Conservation (phyloP, 2,113 vertebrate species). For the Emydocephalus ijimae region DNA sequence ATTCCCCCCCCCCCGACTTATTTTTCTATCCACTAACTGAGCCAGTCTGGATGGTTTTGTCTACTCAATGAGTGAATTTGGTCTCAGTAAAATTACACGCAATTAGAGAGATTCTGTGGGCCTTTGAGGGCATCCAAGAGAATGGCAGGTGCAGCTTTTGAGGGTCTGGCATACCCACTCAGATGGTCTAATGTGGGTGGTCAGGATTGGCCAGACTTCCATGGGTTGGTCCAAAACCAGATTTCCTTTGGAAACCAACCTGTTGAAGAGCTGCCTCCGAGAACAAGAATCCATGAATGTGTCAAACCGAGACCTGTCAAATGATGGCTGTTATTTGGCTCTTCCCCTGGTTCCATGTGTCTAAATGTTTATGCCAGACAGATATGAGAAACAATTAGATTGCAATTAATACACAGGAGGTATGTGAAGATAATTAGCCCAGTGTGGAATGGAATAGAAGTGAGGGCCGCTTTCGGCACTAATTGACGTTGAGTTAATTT, state of each 20-base stretch:
- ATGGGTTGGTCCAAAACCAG: not conserved
- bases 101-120: no score
- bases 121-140: not conserved
- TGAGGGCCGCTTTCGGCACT: constrained; percentile 44
- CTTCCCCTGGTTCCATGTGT: constrained; percentile 4
- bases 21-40: not conserved
- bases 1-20: no score
- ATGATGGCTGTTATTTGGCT: not conserved
- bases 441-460: constrained; percentile 47
- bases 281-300: not conserved
- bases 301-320: not conserved
- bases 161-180: not conserved
- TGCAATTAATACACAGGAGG: constrained; percentile 47
- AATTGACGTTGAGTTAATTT: constrained; percentile 64
- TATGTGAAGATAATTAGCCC: constrained; percentile 45
- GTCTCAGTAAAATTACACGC: not conserved
- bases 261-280: no score
- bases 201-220: no score
- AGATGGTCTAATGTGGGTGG: not conserved
- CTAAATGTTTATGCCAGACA: constrained; percentile 20
- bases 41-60: not conserved
- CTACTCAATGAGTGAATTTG: not conserved
- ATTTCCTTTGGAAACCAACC: not conserved
- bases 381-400: constrained; percentile 33
- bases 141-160: not conserved